phyloP scores from a whole-genome alignment of 2,888 invertebrate genomes.

The Chymomyza procnemis region DNA sequence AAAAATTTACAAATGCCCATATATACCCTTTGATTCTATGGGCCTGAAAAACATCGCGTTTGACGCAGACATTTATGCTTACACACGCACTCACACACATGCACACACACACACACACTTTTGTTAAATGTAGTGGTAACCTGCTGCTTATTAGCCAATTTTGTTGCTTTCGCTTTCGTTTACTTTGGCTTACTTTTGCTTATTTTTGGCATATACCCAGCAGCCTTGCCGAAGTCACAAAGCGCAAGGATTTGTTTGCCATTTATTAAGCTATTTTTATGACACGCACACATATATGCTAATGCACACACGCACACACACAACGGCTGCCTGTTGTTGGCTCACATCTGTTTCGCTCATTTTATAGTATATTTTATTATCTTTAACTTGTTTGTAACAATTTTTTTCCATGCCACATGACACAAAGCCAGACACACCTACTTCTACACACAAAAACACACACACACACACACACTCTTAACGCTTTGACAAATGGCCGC shows the following conservation, averaged over 20 bases:
- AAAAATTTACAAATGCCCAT: too few relatives aligned
- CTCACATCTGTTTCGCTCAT: background rate
- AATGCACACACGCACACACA: background rate
- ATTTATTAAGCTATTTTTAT: constrained; percentile 68
- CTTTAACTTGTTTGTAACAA: background rate
- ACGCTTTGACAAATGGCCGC: constrained; percentile 6
- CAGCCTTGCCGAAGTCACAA: background rate
- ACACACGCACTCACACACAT: constrained; percentile 18
- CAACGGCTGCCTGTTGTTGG: constrained; percentile 17
- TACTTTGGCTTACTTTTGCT: background rate
- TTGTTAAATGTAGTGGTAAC: constrained; percentile 28
- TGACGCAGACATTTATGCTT: constrained; percentile 10
- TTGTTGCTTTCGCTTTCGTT: background rate
- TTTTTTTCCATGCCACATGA: constrained; percentile 18
- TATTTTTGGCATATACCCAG: constrained; percentile 1
- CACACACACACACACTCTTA: constrained; percentile 1
- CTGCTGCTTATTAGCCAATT: constrained; percentile 38
- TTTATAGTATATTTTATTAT: background rate
- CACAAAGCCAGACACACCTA: constrained; percentile 3
- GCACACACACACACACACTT: background rate
- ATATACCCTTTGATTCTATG: too few relatives aligned
- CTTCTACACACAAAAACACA: constrained; percentile 21
- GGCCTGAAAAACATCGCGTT: background rate
- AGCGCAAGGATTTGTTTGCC: constrained; percentile 55
- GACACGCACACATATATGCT: constrained; percentile 33